Evolutionary conservation across 2,113 vertebrate species (phyloP).

Genomic region (Tupaia chinensis): DNA sequence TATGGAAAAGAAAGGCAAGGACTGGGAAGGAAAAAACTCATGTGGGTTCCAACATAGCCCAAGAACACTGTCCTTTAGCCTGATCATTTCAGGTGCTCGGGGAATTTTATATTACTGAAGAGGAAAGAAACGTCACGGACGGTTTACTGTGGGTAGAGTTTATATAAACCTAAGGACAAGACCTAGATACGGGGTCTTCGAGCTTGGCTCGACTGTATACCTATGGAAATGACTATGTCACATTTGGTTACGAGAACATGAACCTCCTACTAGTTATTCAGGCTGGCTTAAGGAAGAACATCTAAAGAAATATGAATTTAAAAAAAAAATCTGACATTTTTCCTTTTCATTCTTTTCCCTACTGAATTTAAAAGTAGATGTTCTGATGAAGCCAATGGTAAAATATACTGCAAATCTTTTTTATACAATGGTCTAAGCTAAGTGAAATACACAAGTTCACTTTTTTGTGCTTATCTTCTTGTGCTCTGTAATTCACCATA

Average conservation of each 20-base stretch:
- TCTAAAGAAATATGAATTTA: background rate
- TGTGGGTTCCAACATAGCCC: background rate
- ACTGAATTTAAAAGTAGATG: slow-evolving; percentile 62
- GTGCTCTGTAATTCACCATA: slow-evolving; percentile 63
- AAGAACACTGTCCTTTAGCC: background rate
- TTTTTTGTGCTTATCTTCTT: slow-evolving; percentile 50
- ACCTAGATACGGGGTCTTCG: background rate
- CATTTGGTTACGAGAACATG: slow-evolving; percentile 48
- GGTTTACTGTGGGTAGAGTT: slow-evolving; percentile 47
- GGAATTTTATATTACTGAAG: slow-evolving; percentile 39
- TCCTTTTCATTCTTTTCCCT: slow-evolving; percentile 4
- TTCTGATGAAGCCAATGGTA: slow-evolving; percentile 11
- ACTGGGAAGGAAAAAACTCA: background rate
- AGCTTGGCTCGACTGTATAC: background rate
- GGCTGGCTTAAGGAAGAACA: slow-evolving; percentile 29
- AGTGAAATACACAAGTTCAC: slow-evolving; percentile 51
- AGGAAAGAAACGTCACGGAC: slow-evolving; percentile 30
- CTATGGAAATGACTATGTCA: slow-evolving; percentile 14
- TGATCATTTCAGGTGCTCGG: slow-evolving; percentile 50
- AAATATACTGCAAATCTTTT: slow-evolving; percentile 56
- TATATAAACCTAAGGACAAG: slow-evolving; percentile 36
- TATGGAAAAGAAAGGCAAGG: background rate
- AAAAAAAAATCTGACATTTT: slow-evolving; percentile 43
- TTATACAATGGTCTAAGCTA: slow-evolving; percentile 21
- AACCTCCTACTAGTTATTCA: slow-evolving; percentile 18